Conservation (phyloP, 1,140 invertebrate species). For the Rhizoglyphus robini region DNA sequence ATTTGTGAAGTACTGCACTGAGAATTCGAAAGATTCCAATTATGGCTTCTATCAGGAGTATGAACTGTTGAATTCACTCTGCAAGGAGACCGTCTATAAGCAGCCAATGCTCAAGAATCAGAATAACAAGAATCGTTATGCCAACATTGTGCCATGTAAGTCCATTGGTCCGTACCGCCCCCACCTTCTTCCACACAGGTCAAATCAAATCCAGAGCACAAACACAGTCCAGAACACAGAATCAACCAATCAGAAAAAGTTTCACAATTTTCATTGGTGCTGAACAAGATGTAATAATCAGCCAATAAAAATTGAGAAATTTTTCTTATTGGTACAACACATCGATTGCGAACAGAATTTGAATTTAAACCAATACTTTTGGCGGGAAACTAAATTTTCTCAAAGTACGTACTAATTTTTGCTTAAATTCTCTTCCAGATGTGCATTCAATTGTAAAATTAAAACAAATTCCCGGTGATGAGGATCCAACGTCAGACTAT, state of each 20-base stretch:
- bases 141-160: slow-evolving; percentile 78
- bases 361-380: no score
- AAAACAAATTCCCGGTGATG: slow-evolving; percentile 82
- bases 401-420: no score
- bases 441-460: slow-evolving; percentile 86
- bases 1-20: slow-evolving; percentile 77
- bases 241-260: not conserved
- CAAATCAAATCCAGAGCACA: not conserved
- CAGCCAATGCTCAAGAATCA: slow-evolving; percentile 86
- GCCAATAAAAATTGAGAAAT: no score
- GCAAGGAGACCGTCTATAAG: slow-evolving; percentile 58
- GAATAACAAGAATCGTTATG: slow-evolving; percentile 91
- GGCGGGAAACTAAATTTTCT: no score
- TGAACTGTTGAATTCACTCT: slow-evolving; percentile 85
- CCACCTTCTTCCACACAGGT: not conserved
- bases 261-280: no score
- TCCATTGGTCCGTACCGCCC: no score
- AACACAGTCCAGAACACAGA: not conserved
- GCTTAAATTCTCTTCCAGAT: slow-evolving; percentile 38
- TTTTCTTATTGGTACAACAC: no score
- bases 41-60: slow-evolving; percentile 95
- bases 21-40: slow-evolving; percentile 94
- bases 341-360: no score
- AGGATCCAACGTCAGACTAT: slow-evolving; percentile 89
- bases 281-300: no score